phyloP scores from a whole-genome alignment of 2,888 invertebrate species.

The Ochropleura leucogaster region DNA sequence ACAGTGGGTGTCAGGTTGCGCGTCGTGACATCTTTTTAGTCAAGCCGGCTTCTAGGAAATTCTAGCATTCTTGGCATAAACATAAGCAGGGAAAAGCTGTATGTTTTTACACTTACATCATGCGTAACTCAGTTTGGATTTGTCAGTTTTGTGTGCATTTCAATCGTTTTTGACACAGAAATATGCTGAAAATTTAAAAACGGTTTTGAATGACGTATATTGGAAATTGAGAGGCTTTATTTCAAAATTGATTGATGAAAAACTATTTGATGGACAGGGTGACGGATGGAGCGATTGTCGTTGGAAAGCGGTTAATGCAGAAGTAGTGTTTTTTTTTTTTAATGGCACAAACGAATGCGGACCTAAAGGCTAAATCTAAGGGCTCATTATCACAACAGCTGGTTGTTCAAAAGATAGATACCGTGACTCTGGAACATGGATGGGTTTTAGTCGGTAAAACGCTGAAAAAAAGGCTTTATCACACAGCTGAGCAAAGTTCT shows the following conservation, averaged over 20 bases:
- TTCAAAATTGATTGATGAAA: constrained; percentile 29
- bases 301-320: not conserved
- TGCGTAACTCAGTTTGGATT: not conserved
- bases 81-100: not conserved
- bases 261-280: constrained; percentile 16
- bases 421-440: no score
- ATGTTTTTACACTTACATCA: not conserved
- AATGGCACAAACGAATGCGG: no score
- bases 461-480: not conserved
- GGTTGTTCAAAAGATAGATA: no score
- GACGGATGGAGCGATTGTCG: not conserved
- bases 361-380: no score
- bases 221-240: not conserved
- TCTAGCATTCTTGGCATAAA: not conserved
- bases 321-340: not conserved
- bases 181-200: constrained; percentile 20
- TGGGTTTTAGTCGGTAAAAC: no score
- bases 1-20: not conserved
- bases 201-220: constrained; percentile 4
- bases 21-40: not conserved
- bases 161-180: not conserved
- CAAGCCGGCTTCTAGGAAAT: not conserved
- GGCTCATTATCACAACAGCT: no score
- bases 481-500: not conserved
- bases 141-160: not conserved